phyloP scores from a whole-genome alignment of 2,113 vertebrate species.

The Abramis brama region DNA sequence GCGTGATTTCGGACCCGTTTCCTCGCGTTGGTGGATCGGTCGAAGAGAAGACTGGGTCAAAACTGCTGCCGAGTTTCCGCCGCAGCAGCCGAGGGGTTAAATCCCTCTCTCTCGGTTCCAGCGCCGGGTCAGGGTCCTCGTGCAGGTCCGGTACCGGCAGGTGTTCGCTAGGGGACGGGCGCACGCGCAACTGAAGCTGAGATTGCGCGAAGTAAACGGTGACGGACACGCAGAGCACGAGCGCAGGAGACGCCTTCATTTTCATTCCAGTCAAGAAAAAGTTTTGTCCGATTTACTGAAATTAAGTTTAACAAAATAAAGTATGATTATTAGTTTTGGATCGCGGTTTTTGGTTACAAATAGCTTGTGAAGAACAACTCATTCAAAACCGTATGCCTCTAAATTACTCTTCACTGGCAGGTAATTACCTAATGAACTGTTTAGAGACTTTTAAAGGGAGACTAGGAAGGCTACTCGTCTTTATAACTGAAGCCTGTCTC shows the following conservation, averaged over 20 bases:
- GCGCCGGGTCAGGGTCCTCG: constrained; percentile 88
- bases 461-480: no score
- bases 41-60: constrained; percentile 87
- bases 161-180: constrained; percentile 86
- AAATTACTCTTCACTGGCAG: background rate
- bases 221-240: constrained; percentile 73
- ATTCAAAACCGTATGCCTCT: background rate
- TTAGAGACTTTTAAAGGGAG: background rate
- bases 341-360: background rate
- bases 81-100: constrained; percentile 77
- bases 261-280: background rate
- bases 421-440: background rate
- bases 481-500: background rate
- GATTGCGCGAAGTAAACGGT: constrained; percentile 63
- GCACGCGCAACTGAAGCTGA: constrained; percentile 84
- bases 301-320: background rate
- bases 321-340: background rate
- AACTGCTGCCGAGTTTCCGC: constrained; percentile 87
- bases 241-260: constrained; percentile 72
- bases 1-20: constrained; percentile 72
- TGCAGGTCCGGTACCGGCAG: constrained; percentile 85
- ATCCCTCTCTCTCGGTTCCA: constrained; percentile 88
- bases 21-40: constrained; percentile 76
- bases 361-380: background rate
- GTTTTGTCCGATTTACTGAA: background rate